Evolutionary conservation across 2,797 vertebrate genomes (phyloP).

Genomic region (Aphelocoma californica): DNA sequence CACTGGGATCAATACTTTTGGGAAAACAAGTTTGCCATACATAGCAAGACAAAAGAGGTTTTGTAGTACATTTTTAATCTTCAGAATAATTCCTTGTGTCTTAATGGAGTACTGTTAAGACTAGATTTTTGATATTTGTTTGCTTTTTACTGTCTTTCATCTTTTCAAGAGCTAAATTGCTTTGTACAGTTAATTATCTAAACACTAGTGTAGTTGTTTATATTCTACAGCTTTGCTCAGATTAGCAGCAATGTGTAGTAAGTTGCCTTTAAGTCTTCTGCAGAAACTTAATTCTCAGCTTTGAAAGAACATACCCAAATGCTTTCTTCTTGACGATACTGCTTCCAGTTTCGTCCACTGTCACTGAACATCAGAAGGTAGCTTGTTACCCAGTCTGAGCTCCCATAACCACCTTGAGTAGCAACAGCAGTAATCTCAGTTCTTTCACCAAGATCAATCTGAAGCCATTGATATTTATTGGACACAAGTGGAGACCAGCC

Average conservation of each 20-base stretch:
- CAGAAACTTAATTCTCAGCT: background rate
- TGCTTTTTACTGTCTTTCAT: background rate
- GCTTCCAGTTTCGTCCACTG: slow-evolving; percentile 85
- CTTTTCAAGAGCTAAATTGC: background rate
- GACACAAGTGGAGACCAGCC: slow-evolving; percentile 86
- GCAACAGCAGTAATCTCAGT: slow-evolving; percentile 83
- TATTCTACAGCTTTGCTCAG: background rate
- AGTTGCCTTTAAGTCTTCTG: background rate
- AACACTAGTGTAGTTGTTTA: background rate
- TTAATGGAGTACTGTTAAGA: background rate
- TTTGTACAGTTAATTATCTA: background rate
- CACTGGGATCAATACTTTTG: background rate
- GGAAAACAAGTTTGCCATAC: background rate
- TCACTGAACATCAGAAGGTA: slow-evolving; percentile 87
- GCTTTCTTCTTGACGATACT: slow-evolving; percentile 84
- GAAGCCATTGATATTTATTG: slow-evolving; percentile 85
- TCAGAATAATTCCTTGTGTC: background rate
- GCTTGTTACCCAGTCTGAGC: slow-evolving; percentile 86
- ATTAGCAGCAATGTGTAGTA: background rate
- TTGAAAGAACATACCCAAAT: slow-evolving; percentile 78
- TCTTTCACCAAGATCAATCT: slow-evolving; percentile 84
- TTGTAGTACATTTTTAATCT: background rate
- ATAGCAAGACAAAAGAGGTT: background rate
- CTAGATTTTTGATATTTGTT: background rate
- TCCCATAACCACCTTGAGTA: slow-evolving; percentile 87